A percentile compares a stretch with the other conserved stretches of the same genome.
These are phyloP conservation scores for Phenganax marumi DNA, from an alignment of 92 coral and sea anemone species.

Conservation along the genomic window DNA sequence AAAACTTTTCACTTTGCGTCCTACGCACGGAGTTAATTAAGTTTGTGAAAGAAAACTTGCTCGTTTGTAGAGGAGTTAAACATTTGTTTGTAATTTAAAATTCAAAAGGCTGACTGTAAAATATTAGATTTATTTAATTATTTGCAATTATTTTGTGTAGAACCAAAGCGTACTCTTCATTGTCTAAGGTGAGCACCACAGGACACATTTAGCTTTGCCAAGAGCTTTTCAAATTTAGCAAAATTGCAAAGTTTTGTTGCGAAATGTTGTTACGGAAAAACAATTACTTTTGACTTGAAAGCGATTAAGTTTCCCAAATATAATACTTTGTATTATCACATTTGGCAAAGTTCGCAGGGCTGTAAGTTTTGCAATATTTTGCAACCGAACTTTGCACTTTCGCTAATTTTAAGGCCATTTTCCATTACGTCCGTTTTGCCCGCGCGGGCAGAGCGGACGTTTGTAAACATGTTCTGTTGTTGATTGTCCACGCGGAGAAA, in stretches of 20 bases:
- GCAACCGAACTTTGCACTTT: too few relatives aligned
- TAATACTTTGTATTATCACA: too few relatives aligned
- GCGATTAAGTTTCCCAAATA: too few relatives aligned
- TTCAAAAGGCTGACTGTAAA: neutral
- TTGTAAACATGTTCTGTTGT: too few relatives aligned
- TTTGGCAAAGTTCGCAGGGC: too few relatives aligned
- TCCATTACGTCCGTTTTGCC: too few relatives aligned
- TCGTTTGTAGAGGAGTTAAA: neutral
- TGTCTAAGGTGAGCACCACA: constrained; percentile 54
- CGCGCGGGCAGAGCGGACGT: too few relatives aligned
- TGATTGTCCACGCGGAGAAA: too few relatives aligned
- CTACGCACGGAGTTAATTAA: neutral
- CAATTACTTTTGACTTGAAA: too few relatives aligned
- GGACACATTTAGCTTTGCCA: neutral
- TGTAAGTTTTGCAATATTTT: too few relatives aligned
- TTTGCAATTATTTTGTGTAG: constrained; percentile 42
- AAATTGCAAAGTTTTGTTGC: neutral
- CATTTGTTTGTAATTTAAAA: neutral
- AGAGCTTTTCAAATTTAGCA: neutral
- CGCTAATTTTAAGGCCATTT: too few relatives aligned
- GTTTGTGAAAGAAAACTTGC: neutral
- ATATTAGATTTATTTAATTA: neutral
- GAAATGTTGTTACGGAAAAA: neutral
- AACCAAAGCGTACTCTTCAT: constrained; percentile 62
- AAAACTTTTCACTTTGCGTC: too few relatives aligned